Percentiles rank a stretch among this genome's conserved stretches.
These are phyloP conservation scores for Ardeotis arabs DNA, from an alignment of 2,113 vertebrate species.

Conservation along the genomic window DNA sequence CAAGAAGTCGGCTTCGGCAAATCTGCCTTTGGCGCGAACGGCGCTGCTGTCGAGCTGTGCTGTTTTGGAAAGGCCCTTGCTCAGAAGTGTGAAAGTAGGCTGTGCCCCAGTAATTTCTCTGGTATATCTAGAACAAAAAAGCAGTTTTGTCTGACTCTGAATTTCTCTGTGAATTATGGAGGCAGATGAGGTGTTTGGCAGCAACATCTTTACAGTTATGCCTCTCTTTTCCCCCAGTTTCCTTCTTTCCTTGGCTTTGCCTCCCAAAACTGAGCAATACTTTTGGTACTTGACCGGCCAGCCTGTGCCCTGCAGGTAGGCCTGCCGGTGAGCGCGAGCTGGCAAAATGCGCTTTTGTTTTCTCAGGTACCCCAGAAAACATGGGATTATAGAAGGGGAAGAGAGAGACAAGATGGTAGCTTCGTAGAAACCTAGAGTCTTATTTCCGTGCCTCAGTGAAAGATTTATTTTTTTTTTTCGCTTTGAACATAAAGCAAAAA, in stretches of 20 bases:
- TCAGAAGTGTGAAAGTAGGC: neutral
- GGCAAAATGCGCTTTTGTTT: neutral
- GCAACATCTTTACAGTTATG: neutral
- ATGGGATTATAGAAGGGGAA: neutral
- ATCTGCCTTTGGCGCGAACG: neutral
- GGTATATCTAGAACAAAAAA: neutral
- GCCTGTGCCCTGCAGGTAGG: accelerated
- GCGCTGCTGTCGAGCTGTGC: neutral
- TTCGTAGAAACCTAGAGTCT: neutral
- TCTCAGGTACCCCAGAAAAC: neutral
- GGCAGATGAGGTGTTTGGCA: neutral
- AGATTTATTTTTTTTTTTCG: neutral
- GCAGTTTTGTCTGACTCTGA: neutral
- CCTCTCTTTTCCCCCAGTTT: neutral
- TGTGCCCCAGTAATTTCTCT: neutral
- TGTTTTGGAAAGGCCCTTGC: neutral
- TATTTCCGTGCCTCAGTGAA: neutral
- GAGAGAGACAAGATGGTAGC: neutral
- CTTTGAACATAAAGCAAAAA: neutral
- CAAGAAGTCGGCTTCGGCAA: neutral
- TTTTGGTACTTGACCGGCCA: neutral
- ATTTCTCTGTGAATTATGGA: neutral
- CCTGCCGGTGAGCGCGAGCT: accelerated
- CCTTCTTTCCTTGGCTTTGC: neutral
- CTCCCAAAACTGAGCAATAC: neutral